Conservation (phyloP, 1,140 invertebrate species). For the Bombus breviceps region DNA sequence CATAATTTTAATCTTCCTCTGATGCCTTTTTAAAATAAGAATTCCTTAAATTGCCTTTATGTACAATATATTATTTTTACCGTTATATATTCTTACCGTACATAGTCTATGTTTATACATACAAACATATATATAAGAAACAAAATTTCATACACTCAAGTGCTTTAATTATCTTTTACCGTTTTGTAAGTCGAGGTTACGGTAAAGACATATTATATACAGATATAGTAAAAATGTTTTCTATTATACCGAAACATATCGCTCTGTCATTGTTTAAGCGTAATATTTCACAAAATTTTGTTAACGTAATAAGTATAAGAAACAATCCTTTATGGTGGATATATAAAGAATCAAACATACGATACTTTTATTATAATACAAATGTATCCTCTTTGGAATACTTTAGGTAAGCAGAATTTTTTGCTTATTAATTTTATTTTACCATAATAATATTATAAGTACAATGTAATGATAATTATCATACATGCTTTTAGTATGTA, state of each 20-base stretch:
- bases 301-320: neutral
- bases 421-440: neutral
- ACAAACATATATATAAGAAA: neutral
- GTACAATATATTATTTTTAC: no score
- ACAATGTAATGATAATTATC: neutral
- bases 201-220: neutral
- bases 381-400: neutral
- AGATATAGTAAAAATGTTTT: conserved; percentile 22
- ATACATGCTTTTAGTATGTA: neutral
- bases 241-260: neutral
- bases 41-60: neutral
- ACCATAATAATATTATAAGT: no score
- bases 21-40: no score
- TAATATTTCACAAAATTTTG: neutral
- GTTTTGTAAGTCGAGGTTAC: neutral
- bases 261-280: neutral
- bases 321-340: neutral
- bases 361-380: neutral
- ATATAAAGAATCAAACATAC: neutral
- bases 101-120: neutral
- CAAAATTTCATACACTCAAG: neutral
- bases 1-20: neutral
- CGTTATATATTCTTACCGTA: no score
- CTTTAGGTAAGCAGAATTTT: conserved; percentile 5
- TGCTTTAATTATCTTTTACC: neutral